Percentiles rank a stretch among this genome's conserved stretches.
These are phyloP conservation scores for Triops longicaudatus DNA, from an alignment of 1,140 invertebrate genomes.

Conservation along the genomic window DNA sequence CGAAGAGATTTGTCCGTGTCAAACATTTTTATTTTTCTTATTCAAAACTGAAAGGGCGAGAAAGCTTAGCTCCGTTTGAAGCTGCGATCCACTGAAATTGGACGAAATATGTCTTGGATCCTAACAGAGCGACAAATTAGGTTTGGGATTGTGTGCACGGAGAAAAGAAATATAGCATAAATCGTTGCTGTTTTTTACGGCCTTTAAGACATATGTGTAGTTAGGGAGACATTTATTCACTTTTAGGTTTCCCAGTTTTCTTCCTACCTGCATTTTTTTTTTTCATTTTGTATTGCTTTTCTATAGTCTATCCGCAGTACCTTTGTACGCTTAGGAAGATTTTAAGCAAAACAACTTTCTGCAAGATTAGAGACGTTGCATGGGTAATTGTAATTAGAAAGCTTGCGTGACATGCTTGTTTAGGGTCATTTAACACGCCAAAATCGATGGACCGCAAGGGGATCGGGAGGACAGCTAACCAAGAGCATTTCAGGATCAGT, in stretches of 20 bases:
- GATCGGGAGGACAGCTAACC: not conserved
- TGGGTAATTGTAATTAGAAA: not conserved
- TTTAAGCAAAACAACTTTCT: not conserved
- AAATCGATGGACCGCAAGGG: not conserved
- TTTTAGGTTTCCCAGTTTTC: not conserved
- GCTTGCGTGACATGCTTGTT: constrained; percentile 1
- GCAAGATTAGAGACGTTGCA: not conserved
- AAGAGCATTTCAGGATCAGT: not conserved
- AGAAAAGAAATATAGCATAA: not conserved
- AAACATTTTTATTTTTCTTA: not conserved
- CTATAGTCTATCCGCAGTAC: not conserved
- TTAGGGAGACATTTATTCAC: not conserved
- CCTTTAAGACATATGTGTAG: not conserved
- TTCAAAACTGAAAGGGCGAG: not conserved
- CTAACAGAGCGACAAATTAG: constrained; percentile 12
- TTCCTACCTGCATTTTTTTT: not conserved
- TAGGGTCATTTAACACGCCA: constrained; percentile 4
- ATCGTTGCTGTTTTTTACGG: not conserved
- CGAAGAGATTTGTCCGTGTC: constrained; percentile 11
- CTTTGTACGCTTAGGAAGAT: not conserved
- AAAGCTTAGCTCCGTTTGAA: constrained; percentile 7
- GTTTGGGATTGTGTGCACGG: not conserved
- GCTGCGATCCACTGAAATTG: not conserved
- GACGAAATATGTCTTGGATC: not conserved
- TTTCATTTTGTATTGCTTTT: not conserved